Evolutionary conservation across 1,140 invertebrate genomes (phyloP), one percentile per base, ranked within the genome.

Genomic region (Magallana ariakensis): DNA sequence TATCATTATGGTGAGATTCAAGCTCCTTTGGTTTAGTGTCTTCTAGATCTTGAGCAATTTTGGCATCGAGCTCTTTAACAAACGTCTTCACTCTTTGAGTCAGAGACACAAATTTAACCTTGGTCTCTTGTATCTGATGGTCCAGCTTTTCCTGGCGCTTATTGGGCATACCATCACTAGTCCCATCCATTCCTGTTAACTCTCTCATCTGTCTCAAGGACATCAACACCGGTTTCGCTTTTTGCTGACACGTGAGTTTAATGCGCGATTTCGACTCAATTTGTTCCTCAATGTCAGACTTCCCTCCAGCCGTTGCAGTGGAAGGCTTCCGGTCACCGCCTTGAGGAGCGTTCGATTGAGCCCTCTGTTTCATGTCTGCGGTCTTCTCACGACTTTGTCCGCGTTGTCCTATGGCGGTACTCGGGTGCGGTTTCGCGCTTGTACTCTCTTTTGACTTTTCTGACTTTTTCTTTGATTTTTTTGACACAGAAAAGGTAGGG

Each of bases 141-240:
- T 83, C 83, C 54, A 75, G 56, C 53, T 80, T 56, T 53, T 66
- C 60, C 53, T 84, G 62, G 2, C 80, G 58, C 75, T 85, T 86
- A 56, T 89, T 89, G 15, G 83, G 83, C 22, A 87, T 85, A 82
- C 55, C 75, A 26, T 89, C 85, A n/a, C 56, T 75, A 11, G 75
- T 57, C 70, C 83, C 86, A 54, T 89, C 88, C 53, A 89, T 82
- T 53, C 86, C 55, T 6, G 88, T 83, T 46, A 89, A 75, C 86
- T 89, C 88, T 80, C 86, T 89, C 58, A 89, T 81, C 75, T 89
- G 57, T 56, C 88, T 84, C 13, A 89, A 83, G 16, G 88, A 89
- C 88, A 89, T 89, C 15, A 89, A 62, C 53, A 87, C 88, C 2
- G 88, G 88, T 75, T 84, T 84, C 11, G 55, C 13, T 22, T 84